Evolutionary conservation across 1,140 invertebrate species (phyloP).

Genomic region (Achroia grisella): DNA sequence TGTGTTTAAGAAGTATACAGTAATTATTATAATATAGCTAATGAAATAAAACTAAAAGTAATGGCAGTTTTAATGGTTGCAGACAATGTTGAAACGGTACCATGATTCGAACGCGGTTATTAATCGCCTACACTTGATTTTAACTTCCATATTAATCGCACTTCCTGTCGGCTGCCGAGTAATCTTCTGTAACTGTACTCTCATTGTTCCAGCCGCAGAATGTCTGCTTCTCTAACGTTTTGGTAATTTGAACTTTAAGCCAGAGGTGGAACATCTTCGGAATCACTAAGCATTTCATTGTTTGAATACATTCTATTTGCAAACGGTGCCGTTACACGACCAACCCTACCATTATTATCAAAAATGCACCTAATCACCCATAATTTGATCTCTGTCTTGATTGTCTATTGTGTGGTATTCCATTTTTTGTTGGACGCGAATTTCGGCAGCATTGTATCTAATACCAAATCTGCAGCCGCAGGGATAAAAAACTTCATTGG

Average conservation of each 20-base stretch:
- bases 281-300: constrained; percentile 6
- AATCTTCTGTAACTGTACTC: constrained; percentile 5
- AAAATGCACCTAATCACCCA: constrained; percentile 20
- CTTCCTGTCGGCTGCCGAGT: constrained; percentile 12
- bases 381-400: constrained; percentile 30
- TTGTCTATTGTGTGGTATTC: constrained; percentile 31
- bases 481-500: constrained; percentile 30
- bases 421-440: constrained; percentile 35
- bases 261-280: background rate
- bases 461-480: constrained; percentile 25
- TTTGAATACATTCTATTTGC: constrained; percentile 5
- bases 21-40: too few relatives aligned
- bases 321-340: constrained; percentile 18
- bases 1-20: too few relatives aligned
- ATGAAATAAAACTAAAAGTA: background rate
- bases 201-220: constrained; percentile 12
- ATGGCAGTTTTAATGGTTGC: background rate
- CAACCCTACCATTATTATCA: constrained; percentile 15
- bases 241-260: constrained; percentile 3
- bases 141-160: constrained; percentile 8
- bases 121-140: constrained; percentile 13
- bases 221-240: background rate
- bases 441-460: constrained; percentile 42
- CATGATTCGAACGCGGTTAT: background rate
- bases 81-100: background rate